Base-by-base conservation (phyloP, 2,888 invertebrate species). In the Cloeon dipterum region DNA sequence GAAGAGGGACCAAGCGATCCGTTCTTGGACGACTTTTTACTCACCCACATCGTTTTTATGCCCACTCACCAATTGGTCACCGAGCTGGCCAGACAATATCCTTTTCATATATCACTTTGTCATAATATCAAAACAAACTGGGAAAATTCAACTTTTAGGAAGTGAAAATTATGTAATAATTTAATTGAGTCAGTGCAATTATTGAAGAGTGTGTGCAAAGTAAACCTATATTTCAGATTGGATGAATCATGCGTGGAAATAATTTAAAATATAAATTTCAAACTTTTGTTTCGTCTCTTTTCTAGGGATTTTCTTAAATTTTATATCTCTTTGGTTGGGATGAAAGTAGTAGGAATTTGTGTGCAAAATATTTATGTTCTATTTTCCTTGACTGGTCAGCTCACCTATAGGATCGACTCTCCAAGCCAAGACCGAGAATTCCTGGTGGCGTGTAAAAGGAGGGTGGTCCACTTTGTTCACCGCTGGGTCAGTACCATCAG, bases 21-120 rank as follows among this genome's bases (percentile, higher is more conserved):
- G 34, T 78, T 81, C 51, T 59, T 82, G 35, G 81, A 82, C 50
- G 82, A 83, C 55, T 83, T 82, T 52, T 62, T 83, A 42, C 60
- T 82, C 37, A 82, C 82, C 5, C 77, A 83, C 54, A 74, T 77
- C 46, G 74, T 82, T 34, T 85, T 79, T 57, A 72, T 83, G 67
- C 75, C 79, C 2, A 72, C 70, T 39, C 69, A 72, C 46, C 69
- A 74, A 46, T 61, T 83, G 43, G 72, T 81, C 48, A 68, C 70
- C 40, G 72, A 75, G 50, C 60, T 79, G 44, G 66, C 71, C 46
- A 71, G 67, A 61, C 71, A 77, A 71, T 79, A 78, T 73, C 73
- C 73, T 71, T 71, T 70, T 64, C 41, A 50, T 43, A 40, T n/a
- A n/a, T n/a, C n/a, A n/a, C n/a, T n/a, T n/a, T n/a, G n/a, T n/a